Evolutionary conservation across 2,888 invertebrate species (phyloP).

Genomic region (Drosophila cracens): DNA sequence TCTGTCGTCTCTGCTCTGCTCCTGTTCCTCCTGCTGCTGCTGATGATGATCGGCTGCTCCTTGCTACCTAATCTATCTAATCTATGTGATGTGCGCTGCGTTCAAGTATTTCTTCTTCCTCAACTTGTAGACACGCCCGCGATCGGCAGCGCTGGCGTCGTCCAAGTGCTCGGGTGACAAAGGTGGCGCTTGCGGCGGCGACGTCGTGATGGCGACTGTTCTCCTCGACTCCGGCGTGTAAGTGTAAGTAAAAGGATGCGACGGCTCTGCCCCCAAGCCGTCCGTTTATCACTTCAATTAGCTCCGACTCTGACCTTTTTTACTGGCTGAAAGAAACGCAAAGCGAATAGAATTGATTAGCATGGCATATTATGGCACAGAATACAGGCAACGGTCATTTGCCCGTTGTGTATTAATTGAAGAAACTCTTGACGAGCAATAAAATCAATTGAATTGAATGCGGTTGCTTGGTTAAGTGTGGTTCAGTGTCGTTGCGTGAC

Average conservation of each 20-base stretch:
- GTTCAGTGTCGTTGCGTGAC: slow-evolving; percentile 36
- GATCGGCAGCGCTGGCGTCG: slow-evolving; percentile 77
- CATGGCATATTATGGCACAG: neutral
- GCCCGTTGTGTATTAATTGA: slow-evolving; percentile 13
- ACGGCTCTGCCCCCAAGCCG: slow-evolving; percentile 53
- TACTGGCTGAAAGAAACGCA: slow-evolving; percentile 32
- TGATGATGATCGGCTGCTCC: neutral
- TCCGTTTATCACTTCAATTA: slow-evolving; percentile 20
- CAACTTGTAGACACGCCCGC: slow-evolving; percentile 83
- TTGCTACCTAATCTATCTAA: slow-evolving; percentile 1
- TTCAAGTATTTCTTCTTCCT: slow-evolving; percentile 82
- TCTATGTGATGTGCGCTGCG: slow-evolving; percentile 78
- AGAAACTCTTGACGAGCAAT: slow-evolving; percentile 18
- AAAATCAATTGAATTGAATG: slow-evolving; percentile 23
- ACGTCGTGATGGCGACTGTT: slow-evolving; percentile 84
- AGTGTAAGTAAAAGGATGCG: slow-evolving; percentile 41
- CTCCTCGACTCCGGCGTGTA: slow-evolving; percentile 66
- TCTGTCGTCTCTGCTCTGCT: slow-evolving; percentile 11
- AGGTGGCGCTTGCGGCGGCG: slow-evolving; percentile 79
- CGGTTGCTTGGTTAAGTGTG: neutral
- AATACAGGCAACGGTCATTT: neutral
- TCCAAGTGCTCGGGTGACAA: slow-evolving; percentile 75
- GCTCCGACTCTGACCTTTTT: slow-evolving; percentile 4
- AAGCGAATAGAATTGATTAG: neutral
- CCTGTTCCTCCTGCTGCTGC: neutral